These are phyloP conservation scores for Pterocles orientalis DNA, from an alignment of 2,113 vertebrate species.

Conservation along the genomic window DNA sequence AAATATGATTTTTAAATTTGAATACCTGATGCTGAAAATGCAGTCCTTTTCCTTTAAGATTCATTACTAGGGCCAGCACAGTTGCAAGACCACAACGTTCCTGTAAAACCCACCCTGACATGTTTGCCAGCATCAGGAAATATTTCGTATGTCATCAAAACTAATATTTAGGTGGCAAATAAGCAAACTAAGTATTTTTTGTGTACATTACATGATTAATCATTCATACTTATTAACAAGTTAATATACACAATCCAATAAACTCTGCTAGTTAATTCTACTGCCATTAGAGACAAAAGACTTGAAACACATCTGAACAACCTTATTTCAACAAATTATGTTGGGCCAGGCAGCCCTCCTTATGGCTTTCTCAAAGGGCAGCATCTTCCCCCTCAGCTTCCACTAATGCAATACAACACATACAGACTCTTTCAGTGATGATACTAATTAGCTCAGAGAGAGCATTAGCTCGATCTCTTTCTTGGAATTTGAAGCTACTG, in stretches of 20 bases:
- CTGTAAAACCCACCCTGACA: background rate
- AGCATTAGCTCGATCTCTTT: background rate
- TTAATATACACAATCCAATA: background rate
- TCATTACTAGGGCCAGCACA: background rate
- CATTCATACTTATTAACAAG: background rate
- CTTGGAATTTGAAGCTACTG: background rate
- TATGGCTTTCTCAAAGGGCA: background rate
- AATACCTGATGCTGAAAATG: background rate
- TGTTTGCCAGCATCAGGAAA: background rate
- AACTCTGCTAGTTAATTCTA: background rate
- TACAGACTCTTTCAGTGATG: background rate
- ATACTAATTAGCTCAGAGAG: background rate
- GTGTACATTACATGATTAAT: background rate
- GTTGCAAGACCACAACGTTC: background rate
- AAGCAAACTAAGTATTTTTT: background rate
- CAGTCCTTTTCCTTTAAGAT: background rate
- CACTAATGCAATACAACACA: background rate
- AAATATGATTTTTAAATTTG: background rate
- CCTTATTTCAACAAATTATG: background rate
- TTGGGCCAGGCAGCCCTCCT: background rate
- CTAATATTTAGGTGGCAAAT: background rate
- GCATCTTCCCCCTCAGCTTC: background rate
- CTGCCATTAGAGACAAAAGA: background rate
- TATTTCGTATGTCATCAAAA: background rate
- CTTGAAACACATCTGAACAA: background rate